Evolutionary conservation across 2,113 vertebrate species (phyloP).

Genomic region (Malurus melanocephalus): DNA sequence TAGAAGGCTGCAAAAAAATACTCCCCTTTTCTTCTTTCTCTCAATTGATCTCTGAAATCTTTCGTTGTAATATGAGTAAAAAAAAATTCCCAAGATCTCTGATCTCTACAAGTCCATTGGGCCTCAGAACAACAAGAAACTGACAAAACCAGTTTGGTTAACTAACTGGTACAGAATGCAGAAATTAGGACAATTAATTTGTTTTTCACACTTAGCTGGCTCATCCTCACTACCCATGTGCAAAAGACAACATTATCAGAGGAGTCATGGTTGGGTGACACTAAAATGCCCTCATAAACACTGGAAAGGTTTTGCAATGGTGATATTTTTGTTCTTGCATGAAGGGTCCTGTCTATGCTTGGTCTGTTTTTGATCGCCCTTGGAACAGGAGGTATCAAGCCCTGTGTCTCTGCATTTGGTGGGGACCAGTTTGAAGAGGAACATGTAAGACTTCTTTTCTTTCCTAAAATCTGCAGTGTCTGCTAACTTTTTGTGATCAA

Average conservation of each 20-base stretch:
- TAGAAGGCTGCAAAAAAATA: background rate
- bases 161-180: background rate
- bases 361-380: constrained; percentile 91
- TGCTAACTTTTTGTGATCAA: background rate
- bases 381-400: constrained; percentile 97
- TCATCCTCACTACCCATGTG: background rate
- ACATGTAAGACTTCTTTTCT: constrained; percentile 79
- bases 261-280: background rate
- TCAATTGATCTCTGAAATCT: background rate
- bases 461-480: constrained; percentile 28
- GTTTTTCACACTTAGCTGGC: background rate
- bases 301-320: constrained; percentile 28
- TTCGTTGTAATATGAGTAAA: background rate
- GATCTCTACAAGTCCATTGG: background rate
- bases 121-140: background rate
- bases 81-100: background rate
- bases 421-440: constrained; percentile 96
- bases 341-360: constrained; percentile 82
- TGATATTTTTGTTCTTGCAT: constrained; percentile 59
- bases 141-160: background rate
- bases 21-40: background rate
- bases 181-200: background rate
- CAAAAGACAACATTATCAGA: background rate
- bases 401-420: constrained; percentile 94
- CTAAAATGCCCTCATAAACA: background rate